Evolutionary conservation across 1,140 invertebrate genomes (phyloP).

Genomic region (Eriocheir sinensis): DNA sequence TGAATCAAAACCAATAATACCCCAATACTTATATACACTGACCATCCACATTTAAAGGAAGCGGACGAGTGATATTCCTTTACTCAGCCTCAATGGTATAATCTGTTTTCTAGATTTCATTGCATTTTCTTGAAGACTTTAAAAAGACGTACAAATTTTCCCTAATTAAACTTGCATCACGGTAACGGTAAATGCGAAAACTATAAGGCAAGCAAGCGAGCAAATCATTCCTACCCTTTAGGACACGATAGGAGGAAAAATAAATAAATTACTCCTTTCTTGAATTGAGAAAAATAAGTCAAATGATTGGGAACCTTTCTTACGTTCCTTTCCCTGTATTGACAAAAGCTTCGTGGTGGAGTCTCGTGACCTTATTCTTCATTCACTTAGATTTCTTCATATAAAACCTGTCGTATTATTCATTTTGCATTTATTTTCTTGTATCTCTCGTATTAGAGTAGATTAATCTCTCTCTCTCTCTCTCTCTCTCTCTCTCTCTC

Average conservation of each 20-base stretch:
- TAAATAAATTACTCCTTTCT: background rate
- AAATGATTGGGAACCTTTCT: too few relatives aligned
- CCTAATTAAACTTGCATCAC: background rate
- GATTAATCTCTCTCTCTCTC: background rate
- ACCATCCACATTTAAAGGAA: background rate
- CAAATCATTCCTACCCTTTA: background rate
- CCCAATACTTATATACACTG: background rate
- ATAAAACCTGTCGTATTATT: background rate
- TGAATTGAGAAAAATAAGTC: too few relatives aligned
- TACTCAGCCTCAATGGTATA: background rate
- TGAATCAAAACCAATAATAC: background rate
- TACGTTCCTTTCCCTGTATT: too few relatives aligned
- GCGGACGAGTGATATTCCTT: background rate
- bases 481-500: too few relatives aligned
- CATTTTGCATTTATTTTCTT: too few relatives aligned
- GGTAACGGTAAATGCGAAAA: background rate
- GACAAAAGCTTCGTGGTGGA: background rate
- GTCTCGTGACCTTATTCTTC: background rate
- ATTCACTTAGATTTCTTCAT: background rate
- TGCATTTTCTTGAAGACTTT: background rate
- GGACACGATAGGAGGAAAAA: background rate
- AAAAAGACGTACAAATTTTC: background rate
- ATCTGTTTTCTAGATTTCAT: slow-evolving; percentile 9
- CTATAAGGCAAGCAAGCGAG: background rate
- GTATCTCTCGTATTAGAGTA: background rate